Evolutionary conservation across 1,140 invertebrate genomes (phyloP), one percentile per base, ranked within the genome.

Genomic region (Paraescarpia echinospica): DNA sequence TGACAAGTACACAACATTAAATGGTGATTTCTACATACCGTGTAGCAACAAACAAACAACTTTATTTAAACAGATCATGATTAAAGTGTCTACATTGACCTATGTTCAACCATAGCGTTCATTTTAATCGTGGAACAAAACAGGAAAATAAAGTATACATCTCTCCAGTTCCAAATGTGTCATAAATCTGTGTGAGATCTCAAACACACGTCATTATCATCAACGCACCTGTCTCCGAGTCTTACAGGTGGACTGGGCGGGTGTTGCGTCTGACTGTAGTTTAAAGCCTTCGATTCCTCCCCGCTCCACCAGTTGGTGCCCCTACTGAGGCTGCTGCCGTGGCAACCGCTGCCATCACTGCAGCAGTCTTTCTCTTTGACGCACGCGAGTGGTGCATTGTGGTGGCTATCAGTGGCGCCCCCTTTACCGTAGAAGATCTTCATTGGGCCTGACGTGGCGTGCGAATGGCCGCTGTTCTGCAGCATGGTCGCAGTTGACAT

Each of bases 401-500:
- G 59, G 27, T 77, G 59, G 9, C 8, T 5, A 18, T 77, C 59
- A 0, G 27, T 18, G 18, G 59, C 22, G 9, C 59, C 59, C 14
- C 59, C 59, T 77, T 77, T 77, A 31, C 59, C 59, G 59, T 77
- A 77, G 59, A 77, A 77, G 59, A 77, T 77, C 59, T 77, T 77
- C 59, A 77, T 77, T 18, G 59, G 59, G 8, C 59, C 59, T 77
- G 59, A 77, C n/a, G 35, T 90, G 35, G 33, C 77, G 89, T 33
- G 34, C 35, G 35, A 77, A 88, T 92, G 33, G 14, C 34, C 89
- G 35, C 34, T 92, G 77, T 31, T 41, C 34, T 90, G 59, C 59
- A 77, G 89, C 6, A 59, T 92, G 0, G 92, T 91, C 41, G 91
- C 48, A 27, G 95, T 95, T 41, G 95, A 94, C 94, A 96, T 94